These are phyloP conservation scores for Thyatira batis DNA, from an alignment of 2,888 invertebrate genomes.

Conservation along the genomic window DNA sequence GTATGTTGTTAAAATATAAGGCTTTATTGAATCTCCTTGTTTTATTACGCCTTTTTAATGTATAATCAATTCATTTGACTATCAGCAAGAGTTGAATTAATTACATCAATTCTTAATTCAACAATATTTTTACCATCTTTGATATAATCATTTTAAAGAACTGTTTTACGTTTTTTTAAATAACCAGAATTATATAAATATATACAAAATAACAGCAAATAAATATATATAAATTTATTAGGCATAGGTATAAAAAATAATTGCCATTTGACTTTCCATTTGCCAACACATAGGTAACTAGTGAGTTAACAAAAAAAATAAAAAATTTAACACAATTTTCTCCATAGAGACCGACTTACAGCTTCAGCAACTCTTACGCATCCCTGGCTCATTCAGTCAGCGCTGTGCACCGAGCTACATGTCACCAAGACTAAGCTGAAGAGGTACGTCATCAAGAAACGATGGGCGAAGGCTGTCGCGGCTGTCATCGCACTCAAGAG, in stretches of 20 bases:
- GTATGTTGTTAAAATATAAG: constrained; percentile 74
- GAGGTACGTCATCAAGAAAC: constrained; percentile 93
- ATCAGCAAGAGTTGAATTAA: neutral
- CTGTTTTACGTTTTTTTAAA: no score
- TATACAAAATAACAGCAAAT: no score
- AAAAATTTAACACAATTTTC: neutral
- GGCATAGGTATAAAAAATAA: no score
- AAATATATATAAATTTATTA: no score
- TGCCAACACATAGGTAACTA: no score
- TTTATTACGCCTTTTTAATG: constrained; percentile 24
- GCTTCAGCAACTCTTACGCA: constrained; percentile 88
- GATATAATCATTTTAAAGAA: no score
- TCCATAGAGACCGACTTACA: constrained; percentile 86
- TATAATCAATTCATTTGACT: neutral
- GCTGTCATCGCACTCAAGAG: constrained; percentile 92
- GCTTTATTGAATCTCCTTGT: constrained; percentile 48
- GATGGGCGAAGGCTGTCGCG: constrained; percentile 95
- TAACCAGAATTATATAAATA: no score
- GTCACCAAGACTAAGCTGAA: constrained; percentile 91
- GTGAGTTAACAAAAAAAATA: no score
- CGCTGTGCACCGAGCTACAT: constrained; percentile 85
- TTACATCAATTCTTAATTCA: no score
- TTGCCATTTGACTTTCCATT: no score
- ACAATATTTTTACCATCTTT: constrained; percentile 38
- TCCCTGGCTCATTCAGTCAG: constrained; percentile 88